Percentiles rank a stretch among this genome's conserved stretches.
These are phyloP conservation scores for Bombus ignitus DNA, from an alignment of 1,140 invertebrate species.

Conservation along the genomic window DNA sequence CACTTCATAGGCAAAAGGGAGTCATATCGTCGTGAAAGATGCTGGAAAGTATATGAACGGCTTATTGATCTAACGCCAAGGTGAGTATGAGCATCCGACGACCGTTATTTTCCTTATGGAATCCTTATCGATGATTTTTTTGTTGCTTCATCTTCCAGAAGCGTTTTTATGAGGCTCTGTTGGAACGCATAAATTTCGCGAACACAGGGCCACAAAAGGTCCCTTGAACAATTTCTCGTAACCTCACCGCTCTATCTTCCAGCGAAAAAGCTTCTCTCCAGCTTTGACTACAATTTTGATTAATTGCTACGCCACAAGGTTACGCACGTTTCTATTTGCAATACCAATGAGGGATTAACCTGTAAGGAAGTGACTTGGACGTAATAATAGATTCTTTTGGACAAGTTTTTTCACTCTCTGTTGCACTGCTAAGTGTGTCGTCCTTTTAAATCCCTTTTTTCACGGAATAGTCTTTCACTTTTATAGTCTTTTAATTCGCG, in stretches of 20 bases:
- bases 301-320: neutral
- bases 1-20: constrained; percentile 2
- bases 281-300: neutral
- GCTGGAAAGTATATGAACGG: constrained; percentile 26
- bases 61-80: constrained; percentile 5
- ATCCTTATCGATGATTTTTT: constrained; percentile 25
- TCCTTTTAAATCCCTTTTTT: neutral
- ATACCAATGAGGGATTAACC: neutral
- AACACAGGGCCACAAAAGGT: neutral
- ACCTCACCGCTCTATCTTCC: no score
- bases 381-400: neutral
- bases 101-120: constrained; percentile 5
- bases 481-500: neutral
- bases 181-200: neutral
- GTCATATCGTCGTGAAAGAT: neutral
- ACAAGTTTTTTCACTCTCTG: neutral
- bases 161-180: constrained; percentile 23
- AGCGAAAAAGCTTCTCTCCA: neutral
- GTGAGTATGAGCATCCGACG: constrained; percentile 1
- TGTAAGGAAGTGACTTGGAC: no score
- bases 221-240: neutral
- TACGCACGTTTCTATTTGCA: neutral
- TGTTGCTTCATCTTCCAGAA: neutral
- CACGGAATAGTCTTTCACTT: no score
- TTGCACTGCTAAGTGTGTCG: neutral